Conservation (phyloP, 2,113 vertebrate genomes). For the Megaptera novaeangliae region DNA sequence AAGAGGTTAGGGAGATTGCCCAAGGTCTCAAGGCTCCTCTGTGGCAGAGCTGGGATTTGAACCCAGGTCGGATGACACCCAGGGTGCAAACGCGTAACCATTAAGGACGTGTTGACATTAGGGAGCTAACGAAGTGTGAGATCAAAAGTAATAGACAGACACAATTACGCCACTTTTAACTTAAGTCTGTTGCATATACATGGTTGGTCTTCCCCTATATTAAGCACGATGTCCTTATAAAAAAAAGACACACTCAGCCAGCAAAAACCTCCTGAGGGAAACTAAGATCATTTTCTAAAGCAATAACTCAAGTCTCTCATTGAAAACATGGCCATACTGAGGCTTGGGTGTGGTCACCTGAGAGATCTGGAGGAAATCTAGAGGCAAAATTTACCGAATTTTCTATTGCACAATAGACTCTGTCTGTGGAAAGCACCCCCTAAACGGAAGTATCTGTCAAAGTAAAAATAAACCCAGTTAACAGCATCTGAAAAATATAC, state of each 20-base stretch:
- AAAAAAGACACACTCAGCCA: slow-evolving; percentile 21
- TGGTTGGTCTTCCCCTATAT: not conserved
- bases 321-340: slow-evolving; percentile 24
- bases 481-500: slow-evolving; percentile 65
- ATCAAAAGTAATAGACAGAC: slow-evolving; percentile 21
- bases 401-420: slow-evolving; percentile 73
- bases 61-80: not conserved
- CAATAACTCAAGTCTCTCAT: slow-evolving; percentile 44
- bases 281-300: slow-evolving; percentile 35
- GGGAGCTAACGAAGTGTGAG: not conserved
- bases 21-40: not conserved
- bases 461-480: slow-evolving; percentile 74
- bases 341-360: slow-evolving; percentile 72
- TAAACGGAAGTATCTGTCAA: slow-evolving; percentile 75
- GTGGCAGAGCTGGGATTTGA: not conserved
- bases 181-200: not conserved
- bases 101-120: not conserved
- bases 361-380: slow-evolving; percentile 66
- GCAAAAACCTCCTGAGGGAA: slow-evolving; percentile 29
- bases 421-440: slow-evolving; percentile 72
- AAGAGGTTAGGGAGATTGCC: not conserved
- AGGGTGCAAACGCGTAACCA: not conserved
- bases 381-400: slow-evolving; percentile 59
- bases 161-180: not conserved
- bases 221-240: not conserved